Evolutionary conservation across 2,888 invertebrate species (phyloP), one percentile per base, ranked within the genome.

Genomic region (Cheilosia variabilis): DNA sequence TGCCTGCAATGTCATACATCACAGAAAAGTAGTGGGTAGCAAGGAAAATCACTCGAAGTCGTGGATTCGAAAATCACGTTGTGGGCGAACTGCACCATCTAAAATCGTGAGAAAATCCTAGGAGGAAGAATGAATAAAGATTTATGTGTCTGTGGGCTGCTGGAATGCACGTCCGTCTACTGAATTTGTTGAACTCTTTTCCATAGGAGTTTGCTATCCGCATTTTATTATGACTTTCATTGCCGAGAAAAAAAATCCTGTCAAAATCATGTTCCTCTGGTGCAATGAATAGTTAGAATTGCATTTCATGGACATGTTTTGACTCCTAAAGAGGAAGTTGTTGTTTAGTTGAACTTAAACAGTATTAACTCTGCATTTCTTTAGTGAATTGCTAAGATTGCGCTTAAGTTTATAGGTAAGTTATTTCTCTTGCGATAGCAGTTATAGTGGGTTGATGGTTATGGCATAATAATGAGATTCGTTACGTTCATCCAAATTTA

Each of bases 21-120:
- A 52, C 53, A 50, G 47, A 15, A 24, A 4, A 41, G 4, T 17
- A 17, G 7, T 17, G 17, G 13, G 10, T n/a, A 15, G 57, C 24
- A 34, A 4, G 19, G 1, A 37, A 53, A 31, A 58, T 19, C 50
- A 57, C 50, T 27, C 17, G 10, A 37, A 55, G 37, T 55, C 47
- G 27, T 55, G 41, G 41, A n/a, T 60, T 62, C 19, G 15, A 68
- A 75, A 76, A 76, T 76, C 69, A 77, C 62, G 63, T 53, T 41
- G 27, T 62, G 6, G 52, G 19, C 41, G 43, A 19, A 27, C 24
- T 9, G 24, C 22, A 37, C 58, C 22, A 50, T 37, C 22, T 31
- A 15, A 17, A 19, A 19, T 27, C 73, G 73, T 65, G 73, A 65
- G 45, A 15, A 57, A 55, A 19, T 13, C 37, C 37, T 37, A 37